Evolutionary conservation across 92 coral and sea anemone species (phyloP).

Genomic region (Ricordea florida): DNA sequence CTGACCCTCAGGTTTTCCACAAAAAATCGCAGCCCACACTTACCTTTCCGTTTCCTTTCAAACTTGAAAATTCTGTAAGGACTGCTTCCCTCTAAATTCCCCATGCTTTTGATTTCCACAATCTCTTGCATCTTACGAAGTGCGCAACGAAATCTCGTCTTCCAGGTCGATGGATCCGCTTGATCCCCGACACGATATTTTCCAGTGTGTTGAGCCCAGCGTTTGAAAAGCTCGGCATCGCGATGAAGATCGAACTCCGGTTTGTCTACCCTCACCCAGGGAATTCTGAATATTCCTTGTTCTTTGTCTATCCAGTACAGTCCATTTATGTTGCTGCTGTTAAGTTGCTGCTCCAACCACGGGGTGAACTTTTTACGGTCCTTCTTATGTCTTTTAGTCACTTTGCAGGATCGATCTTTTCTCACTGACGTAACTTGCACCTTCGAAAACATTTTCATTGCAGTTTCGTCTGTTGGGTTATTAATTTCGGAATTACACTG

Average conservation of each 20-base stretch:
- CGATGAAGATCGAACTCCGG: slow-evolving; percentile 20
- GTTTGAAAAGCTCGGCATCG: slow-evolving; percentile 35
- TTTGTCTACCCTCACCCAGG: slow-evolving; percentile 42
- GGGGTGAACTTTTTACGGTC: not conserved
- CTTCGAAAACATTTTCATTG: slow-evolving; percentile 33
- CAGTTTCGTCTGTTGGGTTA: slow-evolving; percentile 43
- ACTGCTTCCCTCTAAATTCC: slow-evolving; percentile 10
- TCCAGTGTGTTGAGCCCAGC: slow-evolving; percentile 30
- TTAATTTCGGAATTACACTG: slow-evolving; percentile 9
- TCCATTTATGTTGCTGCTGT: slow-evolving; percentile 6
- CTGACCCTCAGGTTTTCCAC: too few relatives aligned
- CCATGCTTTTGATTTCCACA: slow-evolving; percentile 5
- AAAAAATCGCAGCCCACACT: too few relatives aligned
- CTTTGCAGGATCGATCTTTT: slow-evolving; percentile 20
- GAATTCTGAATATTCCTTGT: not conserved
- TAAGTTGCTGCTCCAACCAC: slow-evolving; percentile 18
- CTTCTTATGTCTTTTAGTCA: not conserved
- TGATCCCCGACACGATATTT: slow-evolving; percentile 30
- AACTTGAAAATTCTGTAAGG: slow-evolving; percentile 41
- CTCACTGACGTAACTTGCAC: slow-evolving; percentile 4
- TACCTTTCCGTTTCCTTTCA: slow-evolving; percentile 43
- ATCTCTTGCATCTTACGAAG: slow-evolving; percentile 35
- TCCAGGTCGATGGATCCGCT: slow-evolving; percentile 42
- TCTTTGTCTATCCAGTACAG: slow-evolving; percentile 28
- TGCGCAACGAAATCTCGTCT: slow-evolving; percentile 49